phyloP scores from a whole-genome alignment of 2,113 vertebrate genomes.

The Carassius carassius region DNA sequence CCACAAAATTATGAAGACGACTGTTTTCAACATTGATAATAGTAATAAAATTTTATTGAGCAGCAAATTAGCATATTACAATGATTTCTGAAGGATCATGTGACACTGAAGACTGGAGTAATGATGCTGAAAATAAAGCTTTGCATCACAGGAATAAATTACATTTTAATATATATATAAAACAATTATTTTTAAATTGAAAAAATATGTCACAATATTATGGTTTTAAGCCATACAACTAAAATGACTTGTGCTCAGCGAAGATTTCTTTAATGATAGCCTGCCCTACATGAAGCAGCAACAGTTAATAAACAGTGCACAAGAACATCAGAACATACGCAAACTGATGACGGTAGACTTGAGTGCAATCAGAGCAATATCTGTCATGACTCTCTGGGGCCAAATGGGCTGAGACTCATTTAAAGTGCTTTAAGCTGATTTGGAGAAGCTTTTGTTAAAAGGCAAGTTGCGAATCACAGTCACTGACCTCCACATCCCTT shows the following conservation, averaged over 20 bases:
- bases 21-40: background rate
- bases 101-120: background rate
- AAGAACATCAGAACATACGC: background rate
- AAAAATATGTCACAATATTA: background rate
- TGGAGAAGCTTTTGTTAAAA: background rate
- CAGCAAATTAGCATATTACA: background rate
- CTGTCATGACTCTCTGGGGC: background rate
- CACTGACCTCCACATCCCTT: background rate
- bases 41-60: background rate
- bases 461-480: background rate
- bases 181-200: background rate
- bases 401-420: background rate
- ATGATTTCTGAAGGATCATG: background rate
- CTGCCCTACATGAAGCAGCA: background rate
- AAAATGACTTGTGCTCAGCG: background rate
- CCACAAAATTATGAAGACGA: background rate
- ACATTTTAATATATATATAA: background rate
- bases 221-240: background rate
- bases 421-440: slow-evolving; percentile 9
- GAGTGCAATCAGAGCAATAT: background rate
- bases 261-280: background rate
- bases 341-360: background rate
- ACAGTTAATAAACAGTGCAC: background rate
- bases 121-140: background rate
- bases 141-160: too few species aligned